phyloP scores from a whole-genome alignment of 1,140 invertebrate genomes.

The Temnothorax curvispinosus region DNA sequence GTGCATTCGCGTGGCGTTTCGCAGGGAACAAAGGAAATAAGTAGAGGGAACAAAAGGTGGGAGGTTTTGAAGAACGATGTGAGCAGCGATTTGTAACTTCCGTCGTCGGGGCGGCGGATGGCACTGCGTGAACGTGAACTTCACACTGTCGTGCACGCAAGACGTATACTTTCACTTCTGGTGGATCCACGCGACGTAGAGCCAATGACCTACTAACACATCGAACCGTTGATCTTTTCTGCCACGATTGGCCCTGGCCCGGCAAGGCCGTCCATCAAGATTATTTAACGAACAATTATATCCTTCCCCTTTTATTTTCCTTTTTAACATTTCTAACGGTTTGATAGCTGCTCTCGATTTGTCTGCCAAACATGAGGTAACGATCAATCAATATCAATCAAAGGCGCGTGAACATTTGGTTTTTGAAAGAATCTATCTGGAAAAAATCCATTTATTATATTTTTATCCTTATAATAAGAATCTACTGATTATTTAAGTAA shows the following conservation, averaged over 20 bases:
- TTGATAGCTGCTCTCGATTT: background rate
- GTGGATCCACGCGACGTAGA: conserved; percentile 75
- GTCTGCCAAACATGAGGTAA: background rate
- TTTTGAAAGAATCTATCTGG: background rate
- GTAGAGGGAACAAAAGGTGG: background rate
- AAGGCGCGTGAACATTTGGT: background rate
- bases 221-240: conserved; percentile 70
- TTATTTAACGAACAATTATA: conserved; percentile 57
- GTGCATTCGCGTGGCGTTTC: conserved; percentile 20
- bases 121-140: conserved; percentile 83
- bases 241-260: conserved; percentile 12
- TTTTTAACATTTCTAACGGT: background rate
- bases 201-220: conserved; percentile 85
- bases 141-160: conserved; percentile 80
- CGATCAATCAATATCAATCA: too few species aligned
- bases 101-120: conserved; percentile 45
- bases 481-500: background rate
- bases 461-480: background rate
- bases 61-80: background rate
- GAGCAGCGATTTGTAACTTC: conserved; percentile 62
- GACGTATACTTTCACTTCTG: conserved; percentile 83
- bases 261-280: conserved; percentile 73
- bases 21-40: background rate
- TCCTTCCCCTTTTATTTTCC: conserved; percentile 11
- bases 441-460: background rate